Conservation (phyloP, 2,888 invertebrate genomes). For the Seira ritae region DNA sequence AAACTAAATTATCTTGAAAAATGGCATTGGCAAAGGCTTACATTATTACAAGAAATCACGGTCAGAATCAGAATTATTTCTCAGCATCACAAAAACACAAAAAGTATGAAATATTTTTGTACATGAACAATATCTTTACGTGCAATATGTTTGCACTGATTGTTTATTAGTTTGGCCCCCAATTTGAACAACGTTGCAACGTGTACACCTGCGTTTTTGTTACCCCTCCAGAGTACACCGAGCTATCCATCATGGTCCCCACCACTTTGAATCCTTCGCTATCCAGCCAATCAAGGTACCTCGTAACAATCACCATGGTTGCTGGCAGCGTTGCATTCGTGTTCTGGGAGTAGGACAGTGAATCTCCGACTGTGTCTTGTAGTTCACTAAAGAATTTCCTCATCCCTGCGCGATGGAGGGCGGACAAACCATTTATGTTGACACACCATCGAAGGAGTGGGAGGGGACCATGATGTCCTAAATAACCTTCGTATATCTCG, state of each 20-base stretch:
- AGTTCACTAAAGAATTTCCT: constrained; percentile 66
- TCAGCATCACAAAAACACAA: too few species aligned
- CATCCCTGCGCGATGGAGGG: constrained; percentile 46
- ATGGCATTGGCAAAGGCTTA: too few species aligned
- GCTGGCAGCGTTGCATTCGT: constrained; percentile 56
- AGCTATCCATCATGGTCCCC: constrained; percentile 62
- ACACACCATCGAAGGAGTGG: constrained; percentile 63
- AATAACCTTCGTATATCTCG: constrained; percentile 65
- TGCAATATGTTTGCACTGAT: too few species aligned
- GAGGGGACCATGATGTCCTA: constrained; percentile 56
- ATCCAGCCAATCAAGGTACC: constrained; percentile 63
- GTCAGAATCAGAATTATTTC: too few species aligned
- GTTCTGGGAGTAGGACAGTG: constrained; percentile 53
- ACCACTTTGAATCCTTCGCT: constrained; percentile 64
- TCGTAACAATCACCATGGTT: constrained; percentile 60
- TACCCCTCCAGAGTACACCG: constrained; percentile 65
- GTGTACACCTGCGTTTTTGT: constrained; percentile 67
- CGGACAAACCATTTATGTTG: constrained; percentile 57
- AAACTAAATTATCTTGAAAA: too few species aligned
- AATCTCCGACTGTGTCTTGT: constrained; percentile 49
- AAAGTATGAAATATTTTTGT: too few species aligned
- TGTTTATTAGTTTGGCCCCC: neutral
- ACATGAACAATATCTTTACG: too few species aligned
- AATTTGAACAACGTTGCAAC: too few species aligned
- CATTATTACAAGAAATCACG: too few species aligned